Evolutionary conservation across 2,113 vertebrate species (phyloP).

Genomic region (Cottus gobio): DNA sequence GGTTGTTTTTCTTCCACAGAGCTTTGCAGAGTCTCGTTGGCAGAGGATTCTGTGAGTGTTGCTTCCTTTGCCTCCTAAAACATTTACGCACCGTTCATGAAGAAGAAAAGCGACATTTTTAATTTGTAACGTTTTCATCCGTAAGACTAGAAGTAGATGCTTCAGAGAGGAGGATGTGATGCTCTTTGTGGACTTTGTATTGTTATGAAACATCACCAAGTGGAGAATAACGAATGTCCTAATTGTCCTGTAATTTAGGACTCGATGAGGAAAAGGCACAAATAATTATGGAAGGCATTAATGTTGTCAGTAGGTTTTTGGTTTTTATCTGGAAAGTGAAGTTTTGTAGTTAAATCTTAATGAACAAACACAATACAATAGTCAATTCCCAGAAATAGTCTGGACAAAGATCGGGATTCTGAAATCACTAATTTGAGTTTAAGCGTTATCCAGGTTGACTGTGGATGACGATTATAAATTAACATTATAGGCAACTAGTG

Average conservation of each 20-base stretch:
- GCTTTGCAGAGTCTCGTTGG: constrained; percentile 90
- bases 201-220: not conserved
- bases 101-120: not conserved
- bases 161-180: not conserved
- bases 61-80: not conserved
- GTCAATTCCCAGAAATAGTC: not conserved
- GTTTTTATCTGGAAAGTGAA: not conserved
- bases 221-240: not conserved
- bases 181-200: not conserved
- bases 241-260: not conserved
- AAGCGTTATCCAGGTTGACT: not conserved
- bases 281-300: not conserved
- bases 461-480: not conserved
- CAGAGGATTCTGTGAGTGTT: constrained; percentile 94
- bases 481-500: not conserved
- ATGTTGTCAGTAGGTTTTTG: not conserved
- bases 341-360: not conserved
- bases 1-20: constrained; percentile 78
- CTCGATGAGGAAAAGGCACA: not conserved
- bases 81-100: not conserved
- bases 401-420: not conserved
- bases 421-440: not conserved
- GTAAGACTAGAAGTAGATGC: not conserved
- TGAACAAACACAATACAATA: not conserved
- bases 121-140: not conserved